Conservation (phyloP, 2,113 vertebrate genomes). For the Pterocles orientalis region DNA sequence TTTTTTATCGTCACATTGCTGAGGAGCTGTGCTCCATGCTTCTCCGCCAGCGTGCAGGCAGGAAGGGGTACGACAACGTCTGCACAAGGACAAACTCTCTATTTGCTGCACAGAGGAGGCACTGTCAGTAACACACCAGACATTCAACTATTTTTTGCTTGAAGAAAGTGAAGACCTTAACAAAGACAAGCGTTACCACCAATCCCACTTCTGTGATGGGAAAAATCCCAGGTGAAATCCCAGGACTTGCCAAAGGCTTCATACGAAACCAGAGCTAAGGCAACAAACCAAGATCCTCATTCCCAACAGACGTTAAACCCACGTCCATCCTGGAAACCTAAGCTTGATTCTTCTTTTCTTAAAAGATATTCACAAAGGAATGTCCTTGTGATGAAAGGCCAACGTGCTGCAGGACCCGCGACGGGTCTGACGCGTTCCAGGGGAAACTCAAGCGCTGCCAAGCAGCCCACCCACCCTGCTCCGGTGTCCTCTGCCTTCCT, state of each 20-base stretch:
- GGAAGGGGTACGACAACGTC: neutral
- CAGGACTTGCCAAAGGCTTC: neutral
- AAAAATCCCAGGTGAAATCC: neutral
- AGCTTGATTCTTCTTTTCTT: neutral
- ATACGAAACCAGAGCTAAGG: neutral
- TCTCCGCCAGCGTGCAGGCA: neutral
- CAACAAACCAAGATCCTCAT: neutral
- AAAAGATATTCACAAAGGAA: neutral
- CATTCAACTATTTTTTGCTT: neutral
- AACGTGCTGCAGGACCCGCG: neutral
- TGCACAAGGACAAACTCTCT: neutral
- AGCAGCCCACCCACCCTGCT: neutral
- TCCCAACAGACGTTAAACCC: rapidly evolving
- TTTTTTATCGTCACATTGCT: neutral
- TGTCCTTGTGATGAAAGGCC: neutral
- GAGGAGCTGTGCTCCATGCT: neutral
- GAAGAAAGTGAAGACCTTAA: neutral
- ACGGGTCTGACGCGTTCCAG: neutral
- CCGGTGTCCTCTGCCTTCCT: neutral
- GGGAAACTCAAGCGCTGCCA: neutral
- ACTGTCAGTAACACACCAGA: neutral
- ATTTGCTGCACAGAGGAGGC: neutral
- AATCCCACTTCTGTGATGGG: neutral
- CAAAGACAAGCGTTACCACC: neutral
- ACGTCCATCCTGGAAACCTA: neutral